Conservation (phyloP, 2,888 invertebrate species). For the Pandemis cinnamomeana region DNA sequence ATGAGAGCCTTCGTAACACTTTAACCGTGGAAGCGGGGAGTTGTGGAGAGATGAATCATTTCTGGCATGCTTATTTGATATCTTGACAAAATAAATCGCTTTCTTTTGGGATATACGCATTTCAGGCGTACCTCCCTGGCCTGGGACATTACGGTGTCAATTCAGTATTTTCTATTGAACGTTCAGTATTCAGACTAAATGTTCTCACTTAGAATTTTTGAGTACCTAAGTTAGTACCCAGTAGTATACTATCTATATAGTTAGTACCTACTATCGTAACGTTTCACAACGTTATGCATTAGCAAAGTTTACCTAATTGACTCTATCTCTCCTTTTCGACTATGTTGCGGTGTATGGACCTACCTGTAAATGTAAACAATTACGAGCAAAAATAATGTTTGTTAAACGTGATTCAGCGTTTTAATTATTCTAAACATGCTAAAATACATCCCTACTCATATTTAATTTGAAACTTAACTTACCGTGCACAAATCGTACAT, state of each 20-base stretch:
- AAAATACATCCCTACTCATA: neutral
- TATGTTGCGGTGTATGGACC: neutral
- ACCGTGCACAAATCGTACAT: neutral
- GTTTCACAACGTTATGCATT: too few relatives aligned
- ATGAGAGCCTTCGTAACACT: conserved; percentile 28
- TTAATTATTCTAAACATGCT: neutral
- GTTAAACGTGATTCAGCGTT: neutral
- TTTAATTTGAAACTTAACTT: conserved; percentile 1
- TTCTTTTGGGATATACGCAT: neutral
- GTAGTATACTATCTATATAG: too few relatives aligned
- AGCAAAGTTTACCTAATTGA: neutral
- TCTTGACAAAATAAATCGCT: neutral
- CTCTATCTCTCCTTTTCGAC: neutral
- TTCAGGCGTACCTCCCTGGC: too few relatives aligned
- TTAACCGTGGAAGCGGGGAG: conserved; percentile 2
- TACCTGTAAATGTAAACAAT: conserved; percentile 2
- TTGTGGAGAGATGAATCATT: conserved; percentile 25
- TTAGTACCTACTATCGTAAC: too few relatives aligned
- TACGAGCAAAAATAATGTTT: neutral
- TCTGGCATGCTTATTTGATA: conserved; percentile 9
- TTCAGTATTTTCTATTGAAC: too few relatives aligned
- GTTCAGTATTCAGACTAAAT: neutral
- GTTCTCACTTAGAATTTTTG: neutral
- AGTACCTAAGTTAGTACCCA: too few relatives aligned
- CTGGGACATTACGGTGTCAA: too few relatives aligned